Evolutionary conservation across 2,888 invertebrate species (phyloP), one percentile per base, ranked within the genome.

Genomic region (Tetragonula carbonaria): DNA sequence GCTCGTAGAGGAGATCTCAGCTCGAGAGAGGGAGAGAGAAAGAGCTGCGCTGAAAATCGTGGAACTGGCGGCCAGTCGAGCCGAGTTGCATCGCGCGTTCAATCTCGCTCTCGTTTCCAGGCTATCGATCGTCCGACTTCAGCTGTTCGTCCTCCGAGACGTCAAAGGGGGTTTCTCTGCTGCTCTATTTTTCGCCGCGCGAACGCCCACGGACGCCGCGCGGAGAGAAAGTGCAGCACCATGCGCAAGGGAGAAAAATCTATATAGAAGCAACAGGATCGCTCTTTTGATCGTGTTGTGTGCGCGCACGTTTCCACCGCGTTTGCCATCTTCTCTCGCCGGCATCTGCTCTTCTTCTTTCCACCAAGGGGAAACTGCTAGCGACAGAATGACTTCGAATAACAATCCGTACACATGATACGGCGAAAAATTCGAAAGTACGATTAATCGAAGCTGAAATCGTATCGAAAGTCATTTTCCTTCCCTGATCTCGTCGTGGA

Each of bases 91-190:
- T 0, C 33, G 14, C 75, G n/a, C 45, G 38, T n/a, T 16, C 63
- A 38, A 38, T 55, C 67, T 16, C n/a, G 75, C 75, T 50, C 59
- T 38, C 75, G 74, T 75, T 79, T 79, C 62, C 76, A 74, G 45
- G 53, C 53, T 68, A 79, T 80, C 76, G 79, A 76, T 80, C 79
- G 70, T 62, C 38, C 76, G 53, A 6, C 45, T 28, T 76, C 74
- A 74, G 74, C 51, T 67, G 74, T 55, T 74, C 53, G 53, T 65
- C 74, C 62, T 55, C 72, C 14, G 63, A 55, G 70, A 28, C 62
- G 23, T 28, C 62, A 67, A 68, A 72, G 74, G 53, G 78, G 57
- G 28, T 70, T 74, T 23, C 57, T 11, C 57, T 11, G n/a, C 45
- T 59, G 70, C 65, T 70, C 82, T 33, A 80, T 82, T 80, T 80